Base-by-base conservation (phyloP, 2,113 vertebrate genomes). In the Cryptomyrus ogoouensis region DNA sequence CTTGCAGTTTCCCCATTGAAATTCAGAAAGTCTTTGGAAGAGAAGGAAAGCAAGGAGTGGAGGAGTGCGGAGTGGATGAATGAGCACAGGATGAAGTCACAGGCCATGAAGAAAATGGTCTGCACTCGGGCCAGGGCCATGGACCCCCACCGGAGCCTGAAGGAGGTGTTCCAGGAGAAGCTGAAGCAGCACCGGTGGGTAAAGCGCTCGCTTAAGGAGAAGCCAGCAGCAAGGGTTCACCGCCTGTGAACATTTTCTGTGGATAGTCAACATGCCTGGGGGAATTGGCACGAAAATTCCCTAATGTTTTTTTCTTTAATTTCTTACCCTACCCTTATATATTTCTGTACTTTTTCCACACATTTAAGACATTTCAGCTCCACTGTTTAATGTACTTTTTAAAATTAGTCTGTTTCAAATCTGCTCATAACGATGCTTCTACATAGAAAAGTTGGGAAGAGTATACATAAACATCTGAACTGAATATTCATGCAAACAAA, bases 101-200 rank as follows among this genome's bases (percentile, higher is more conserved):
- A 97, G 89, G 95, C 95, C 31, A 96, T 99, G 93, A 96, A 90
- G 85, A 97, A 95, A 91, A 96, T 96, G 0, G 93, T 99, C 89
- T 92, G 92, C 35, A 94, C 95, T 15, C 96, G 97, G 90, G 97
- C 98, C 87, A 98, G 96, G 94, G 95, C 97, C 50, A 94, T 98
- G 95, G 98, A 99, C 93, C 97, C 97, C 1, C 97, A 97, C 91
- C 96, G 92, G 92, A 98, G 96, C 91, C 94, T 98, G 90, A 96
- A 97, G 93, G 97, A 98, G 44, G 96, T 95, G 27, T 95, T 94
- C 70, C 94, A 95, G 87, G 96, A 97, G 87, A 98, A 97, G 92
- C 88, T 94, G 1, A 96, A 95, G 91, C 95, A 96, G 90, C 96
- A 97, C 92, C 83, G 96, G 98, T 98, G 91, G 95, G 97, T 95